Evolutionary conservation across 2,888 invertebrate genomes (phyloP).

Genomic region (Syritta pipiens): DNA sequence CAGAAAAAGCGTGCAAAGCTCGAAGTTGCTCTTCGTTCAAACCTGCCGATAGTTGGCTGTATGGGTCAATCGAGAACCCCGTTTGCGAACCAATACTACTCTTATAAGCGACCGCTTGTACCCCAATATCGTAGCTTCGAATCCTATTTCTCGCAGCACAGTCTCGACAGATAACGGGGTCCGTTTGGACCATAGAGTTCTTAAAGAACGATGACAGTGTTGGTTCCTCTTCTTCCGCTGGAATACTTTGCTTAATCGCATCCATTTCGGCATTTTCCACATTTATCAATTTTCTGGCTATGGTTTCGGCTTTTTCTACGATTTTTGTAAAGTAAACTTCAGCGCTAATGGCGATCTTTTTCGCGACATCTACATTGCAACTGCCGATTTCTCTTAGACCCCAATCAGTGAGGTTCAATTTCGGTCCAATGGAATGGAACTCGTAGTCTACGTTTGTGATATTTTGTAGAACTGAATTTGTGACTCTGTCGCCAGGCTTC

Average conservation of each 20-base stretch:
- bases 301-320: constrained; percentile 27
- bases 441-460: constrained; percentile 44
- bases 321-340: constrained; percentile 46
- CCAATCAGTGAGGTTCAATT: constrained; percentile 28
- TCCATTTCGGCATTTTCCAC: constrained; percentile 22
- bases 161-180: constrained; percentile 21
- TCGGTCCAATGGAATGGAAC: constrained; percentile 51
- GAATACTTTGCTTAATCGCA: too few relatives aligned
- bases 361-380: constrained; percentile 35
- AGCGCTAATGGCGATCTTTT: constrained; percentile 40
- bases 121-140: constrained; percentile 34
- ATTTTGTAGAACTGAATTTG: constrained; percentile 52
- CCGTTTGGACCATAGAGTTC: constrained; percentile 52
- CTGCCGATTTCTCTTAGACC: constrained; percentile 31
- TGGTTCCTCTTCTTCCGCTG: constrained; percentile 17
- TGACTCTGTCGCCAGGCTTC: background rate
- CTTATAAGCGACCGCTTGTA: constrained; percentile 15
- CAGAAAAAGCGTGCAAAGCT: constrained; percentile 37
- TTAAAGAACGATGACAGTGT: constrained; percentile 40
- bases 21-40: constrained; percentile 33
- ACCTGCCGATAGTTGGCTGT: constrained; percentile 2
- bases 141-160: constrained; percentile 36
- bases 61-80: background rate
- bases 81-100: constrained; percentile 44
- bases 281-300: constrained; percentile 34